phyloP scores from a whole-genome alignment of 2,888 invertebrate genomes.

The Trisateles emortualis region DNA sequence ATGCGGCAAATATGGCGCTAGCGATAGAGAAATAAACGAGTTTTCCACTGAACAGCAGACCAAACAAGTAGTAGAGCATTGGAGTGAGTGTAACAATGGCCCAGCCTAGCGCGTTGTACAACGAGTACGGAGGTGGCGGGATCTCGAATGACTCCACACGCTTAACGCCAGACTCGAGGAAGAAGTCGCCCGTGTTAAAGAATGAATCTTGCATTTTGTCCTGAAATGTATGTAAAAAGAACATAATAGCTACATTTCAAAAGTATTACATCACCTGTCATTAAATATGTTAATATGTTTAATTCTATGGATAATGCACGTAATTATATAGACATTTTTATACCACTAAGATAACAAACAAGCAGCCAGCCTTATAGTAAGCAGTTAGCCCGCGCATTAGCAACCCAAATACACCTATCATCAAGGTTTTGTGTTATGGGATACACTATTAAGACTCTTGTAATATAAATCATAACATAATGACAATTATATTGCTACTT shows the following conservation, averaged over 20 bases:
- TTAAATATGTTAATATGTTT: too few species aligned
- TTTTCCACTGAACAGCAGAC: slow-evolving; percentile 91
- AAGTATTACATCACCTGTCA: too few species aligned
- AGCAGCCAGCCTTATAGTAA: too few species aligned
- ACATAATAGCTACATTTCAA: not conserved
- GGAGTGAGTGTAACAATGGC: slow-evolving; percentile 89
- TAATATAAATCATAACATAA: too few species aligned
- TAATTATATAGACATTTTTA: too few species aligned
- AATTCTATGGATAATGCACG: too few species aligned
- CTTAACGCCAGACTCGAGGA: slow-evolving; percentile 90
- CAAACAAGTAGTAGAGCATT: slow-evolving; percentile 90
- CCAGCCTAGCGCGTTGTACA: slow-evolving; percentile 92
- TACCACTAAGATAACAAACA: too few species aligned
- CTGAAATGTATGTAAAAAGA: slow-evolving; percentile 78
- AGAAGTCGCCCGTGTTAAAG: slow-evolving; percentile 92
- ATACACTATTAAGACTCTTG: too few species aligned
- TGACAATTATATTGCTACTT: too few species aligned
- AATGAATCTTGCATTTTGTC: slow-evolving; percentile 92
- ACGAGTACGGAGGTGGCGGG: slow-evolving; percentile 88
- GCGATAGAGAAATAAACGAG: slow-evolving; percentile 90
- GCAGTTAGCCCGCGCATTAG: too few species aligned
- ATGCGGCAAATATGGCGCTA: slow-evolving; percentile 89
- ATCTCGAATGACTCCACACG: slow-evolving; percentile 87
- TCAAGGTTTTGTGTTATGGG: too few species aligned
- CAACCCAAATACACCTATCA: too few species aligned